Percentiles rank a stretch among this genome's conserved stretches.
These are phyloP conservation scores for Lepidochitona cinerea DNA, from an alignment of 2,888 invertebrate genomes.

Conservation along the genomic window DNA sequence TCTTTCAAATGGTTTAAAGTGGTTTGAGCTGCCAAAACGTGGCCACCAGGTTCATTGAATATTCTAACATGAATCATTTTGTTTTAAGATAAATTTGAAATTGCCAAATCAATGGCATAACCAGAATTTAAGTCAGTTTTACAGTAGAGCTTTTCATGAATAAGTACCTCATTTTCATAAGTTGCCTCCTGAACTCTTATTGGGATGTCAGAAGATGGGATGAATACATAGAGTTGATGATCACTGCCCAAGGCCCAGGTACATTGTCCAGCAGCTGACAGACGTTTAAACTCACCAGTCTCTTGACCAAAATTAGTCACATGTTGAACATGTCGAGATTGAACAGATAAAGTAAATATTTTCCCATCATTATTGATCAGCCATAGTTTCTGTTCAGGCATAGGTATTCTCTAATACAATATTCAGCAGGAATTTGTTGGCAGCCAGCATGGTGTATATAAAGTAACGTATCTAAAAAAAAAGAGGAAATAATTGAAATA, in stretches of 20 bases:
- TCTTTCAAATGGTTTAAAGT: no score
- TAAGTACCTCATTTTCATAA: conserved; percentile 87
- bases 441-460: no score
- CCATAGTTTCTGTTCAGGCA: conserved; percentile 45
- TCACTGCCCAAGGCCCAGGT: conserved; percentile 95
- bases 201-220: conserved; percentile 90
- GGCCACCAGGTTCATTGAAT: no score
- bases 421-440: not conserved
- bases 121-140: no score
- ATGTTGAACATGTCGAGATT: conserved; percentile 87
- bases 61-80: no score
- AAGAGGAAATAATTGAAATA: no score
- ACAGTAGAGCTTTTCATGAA: no score
- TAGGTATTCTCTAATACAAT: conserved; percentile 11
- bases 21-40: no score
- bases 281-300: conserved; percentile 89
- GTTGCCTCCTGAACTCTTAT: conserved; percentile 91
- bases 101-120: no score
- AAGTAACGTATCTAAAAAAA: no score
- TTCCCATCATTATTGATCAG: conserved; percentile 90
- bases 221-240: conserved; percentile 92
- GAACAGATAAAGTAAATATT: conserved; percentile 87
- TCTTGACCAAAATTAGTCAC: conserved; percentile 75
- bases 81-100: no score
- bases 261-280: conserved; percentile 79